These are phyloP conservation scores for Tachyglossus aculeatus DNA, from an alignment of 2,797 vertebrate genomes.

Conservation along the genomic window DNA sequence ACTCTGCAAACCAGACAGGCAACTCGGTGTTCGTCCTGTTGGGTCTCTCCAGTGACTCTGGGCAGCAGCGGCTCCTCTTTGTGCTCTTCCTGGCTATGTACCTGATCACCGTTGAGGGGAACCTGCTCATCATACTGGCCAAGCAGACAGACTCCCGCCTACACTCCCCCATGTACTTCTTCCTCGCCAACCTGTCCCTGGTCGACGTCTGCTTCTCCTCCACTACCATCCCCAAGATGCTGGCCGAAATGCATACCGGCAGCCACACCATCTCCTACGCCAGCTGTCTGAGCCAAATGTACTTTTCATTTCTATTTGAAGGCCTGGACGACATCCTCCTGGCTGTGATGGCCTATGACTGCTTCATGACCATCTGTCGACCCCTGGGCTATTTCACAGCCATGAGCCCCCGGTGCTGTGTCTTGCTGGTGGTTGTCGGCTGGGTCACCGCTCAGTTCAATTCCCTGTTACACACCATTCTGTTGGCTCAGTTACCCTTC, in stretches of 20 bases:
- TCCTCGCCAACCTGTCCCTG: constrained; percentile 42
- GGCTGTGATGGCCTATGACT: constrained; percentile 46
- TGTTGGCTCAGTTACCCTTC: constrained; percentile 21
- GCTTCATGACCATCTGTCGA: constrained; percentile 37
- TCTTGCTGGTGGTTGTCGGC: constrained; percentile 5
- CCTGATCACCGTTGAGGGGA: constrained; percentile 32
- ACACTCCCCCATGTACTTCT: constrained; percentile 50
- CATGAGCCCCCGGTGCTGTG: constrained; percentile 32
- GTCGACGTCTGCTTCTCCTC: constrained; percentile 34
- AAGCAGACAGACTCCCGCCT: constrained; percentile 22
- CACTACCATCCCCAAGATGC: constrained; percentile 37
- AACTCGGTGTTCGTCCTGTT: constrained; percentile 30
- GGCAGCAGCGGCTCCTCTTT: rapidly evolving
- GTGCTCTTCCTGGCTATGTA: constrained; percentile 25
- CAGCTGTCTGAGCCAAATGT: constrained; percentile 32
- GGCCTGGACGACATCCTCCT: constrained; percentile 43
- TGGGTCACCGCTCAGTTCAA: constrained; percentile 36
- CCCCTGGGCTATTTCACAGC: constrained; percentile 26
- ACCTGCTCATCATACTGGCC: constrained; percentile 44
- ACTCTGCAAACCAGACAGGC: not conserved
- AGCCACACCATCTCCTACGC: constrained; percentile 3
- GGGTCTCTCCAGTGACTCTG: not conserved
- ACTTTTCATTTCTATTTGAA: constrained; percentile 39
- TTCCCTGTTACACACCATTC: constrained; percentile 32
- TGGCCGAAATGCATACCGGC: not conserved